phyloP scores from a whole-genome alignment of 1,140 invertebrate species.

The Stegodyphus mimosarum region DNA sequence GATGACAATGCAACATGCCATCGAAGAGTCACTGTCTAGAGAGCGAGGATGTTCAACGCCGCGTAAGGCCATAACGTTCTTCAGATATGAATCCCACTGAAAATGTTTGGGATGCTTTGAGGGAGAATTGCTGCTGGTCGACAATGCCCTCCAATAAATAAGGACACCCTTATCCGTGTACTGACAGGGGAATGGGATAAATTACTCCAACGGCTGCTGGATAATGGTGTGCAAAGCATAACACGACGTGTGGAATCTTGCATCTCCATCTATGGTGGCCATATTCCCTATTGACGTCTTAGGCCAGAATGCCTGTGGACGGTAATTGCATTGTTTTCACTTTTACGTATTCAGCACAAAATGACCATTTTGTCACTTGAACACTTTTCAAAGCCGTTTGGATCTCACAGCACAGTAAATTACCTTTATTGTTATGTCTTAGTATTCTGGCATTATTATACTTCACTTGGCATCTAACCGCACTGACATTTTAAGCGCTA shows the following conservation, averaged over 20 bases:
- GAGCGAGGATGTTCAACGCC: not conserved
- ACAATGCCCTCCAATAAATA: not conserved
- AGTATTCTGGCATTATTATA: not conserved
- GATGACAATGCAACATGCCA: not conserved
- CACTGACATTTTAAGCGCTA: not conserved
- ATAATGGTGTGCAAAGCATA: conserved; percentile 1
- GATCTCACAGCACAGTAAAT: not conserved
- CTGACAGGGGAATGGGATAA: conserved; percentile 5
- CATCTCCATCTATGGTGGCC: not conserved
- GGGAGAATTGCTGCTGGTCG: not conserved
- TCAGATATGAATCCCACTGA: not conserved
- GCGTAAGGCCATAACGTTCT: not conserved
- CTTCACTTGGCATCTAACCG: not conserved
- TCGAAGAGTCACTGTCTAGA: not conserved
- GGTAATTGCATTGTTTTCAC: not conserved
- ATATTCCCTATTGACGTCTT: not conserved
- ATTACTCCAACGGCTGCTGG: not conserved
- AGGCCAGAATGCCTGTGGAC: not conserved
- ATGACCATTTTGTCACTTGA: not conserved
- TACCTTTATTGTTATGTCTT: not conserved
- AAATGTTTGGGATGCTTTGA: conserved; percentile 1
- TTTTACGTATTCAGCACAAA: not conserved
- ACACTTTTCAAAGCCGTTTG: not conserved
- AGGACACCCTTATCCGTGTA: not conserved
- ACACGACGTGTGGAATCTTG: not conserved